A percentile compares a stretch with the other conserved stretches of the same genome.
Evolutionary conservation across 2,888 invertebrate genomes (phyloP).

Genomic region (Lysandra coridon): DNA sequence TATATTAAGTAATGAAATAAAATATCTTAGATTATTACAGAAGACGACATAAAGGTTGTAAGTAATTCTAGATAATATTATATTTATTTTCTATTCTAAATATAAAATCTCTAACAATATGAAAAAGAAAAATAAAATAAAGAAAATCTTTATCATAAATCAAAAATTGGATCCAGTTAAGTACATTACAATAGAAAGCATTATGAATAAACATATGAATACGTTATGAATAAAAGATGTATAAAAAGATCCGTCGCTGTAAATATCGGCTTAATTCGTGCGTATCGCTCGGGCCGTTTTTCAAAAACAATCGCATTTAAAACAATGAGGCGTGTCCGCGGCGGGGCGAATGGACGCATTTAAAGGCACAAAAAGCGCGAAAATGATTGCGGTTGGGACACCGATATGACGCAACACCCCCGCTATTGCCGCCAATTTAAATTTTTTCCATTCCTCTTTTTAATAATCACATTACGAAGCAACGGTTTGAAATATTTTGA

Average conservation of each 20-base stretch:
- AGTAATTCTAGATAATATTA: background rate
- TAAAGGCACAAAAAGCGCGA: conserved; percentile 41
- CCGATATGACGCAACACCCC: background rate
- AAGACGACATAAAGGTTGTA: background rate
- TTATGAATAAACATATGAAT: conserved; percentile 28
- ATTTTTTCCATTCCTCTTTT: background rate
- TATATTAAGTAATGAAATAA: too few relatives aligned
- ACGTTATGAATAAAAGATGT: conserved; percentile 29
- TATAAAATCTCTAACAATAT: background rate
- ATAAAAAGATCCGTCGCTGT: conserved; percentile 46
- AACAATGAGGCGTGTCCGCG: conserved; percentile 62
- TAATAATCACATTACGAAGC: background rate
- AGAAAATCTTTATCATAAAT: background rate
- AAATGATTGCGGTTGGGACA: conserved; percentile 38
- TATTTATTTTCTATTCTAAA: background rate
- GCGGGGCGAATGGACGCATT: conserved; percentile 48
- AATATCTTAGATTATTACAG: too few relatives aligned
- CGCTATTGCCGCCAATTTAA: background rate
- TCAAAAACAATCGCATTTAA: conserved; percentile 66
- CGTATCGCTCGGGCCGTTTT: conserved; percentile 55
- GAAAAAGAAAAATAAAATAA: background rate
- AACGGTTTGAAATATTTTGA: background rate
- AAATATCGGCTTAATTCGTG: conserved; percentile 59
- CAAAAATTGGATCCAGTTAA: background rate
- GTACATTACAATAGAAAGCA: conserved; percentile 24